Evolutionary conservation across 2,113 vertebrate genomes (phyloP), one percentile per base, ranked within the genome.

Genomic region (Eublepharis macularius): DNA sequence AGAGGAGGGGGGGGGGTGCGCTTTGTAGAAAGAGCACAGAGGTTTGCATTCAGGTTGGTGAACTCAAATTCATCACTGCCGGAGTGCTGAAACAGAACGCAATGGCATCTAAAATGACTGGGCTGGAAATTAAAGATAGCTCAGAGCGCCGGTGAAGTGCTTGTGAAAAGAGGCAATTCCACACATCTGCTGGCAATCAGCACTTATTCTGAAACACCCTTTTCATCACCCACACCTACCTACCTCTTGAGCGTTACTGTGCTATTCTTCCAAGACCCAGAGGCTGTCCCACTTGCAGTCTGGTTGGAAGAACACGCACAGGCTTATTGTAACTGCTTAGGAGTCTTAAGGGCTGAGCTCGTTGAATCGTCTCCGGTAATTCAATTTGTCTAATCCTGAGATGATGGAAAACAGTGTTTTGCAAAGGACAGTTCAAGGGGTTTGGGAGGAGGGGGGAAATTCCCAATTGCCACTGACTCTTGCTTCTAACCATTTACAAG

Each of bases 71-170:
- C 73, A 80, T 81, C 63, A 39, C 0, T 0, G 66, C 0, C 0
- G 45, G 81, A 88, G 39, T 29, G 80, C 49, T 85, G 87, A 90
- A 43, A 78, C 43, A 83, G 88, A 87, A 77, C 85, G 70, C 51
- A 84, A 6, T 14, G 83, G 66, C 69, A 68, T 85, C 65, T 83
- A 80, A 88, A 89, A 84, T 36, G 54, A 5, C 43, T 86, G 68
- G 14, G 32, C 76, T 57, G 26, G 21, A 88, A 86, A 82, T 69
- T 36, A 66, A 86, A 92, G 69, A 19, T 88, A 87, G 66, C 60
- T 80, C 36, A 69, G n/a, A 13, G 41, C 26, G 32, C 80, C 85
- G 70, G 54, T 75, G 60, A 90, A 85, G 57, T 66, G 76, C 1
- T 26, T 83, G 0, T 84, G 75, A 86, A 86, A 90, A 91, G 66